Percentiles rank a stretch among this genome's conserved stretches.
These are phyloP conservation scores for Chlorospingus semifuscus DNA, from an alignment of 2,797 vertebrate genomes.

Conservation along the genomic window DNA sequence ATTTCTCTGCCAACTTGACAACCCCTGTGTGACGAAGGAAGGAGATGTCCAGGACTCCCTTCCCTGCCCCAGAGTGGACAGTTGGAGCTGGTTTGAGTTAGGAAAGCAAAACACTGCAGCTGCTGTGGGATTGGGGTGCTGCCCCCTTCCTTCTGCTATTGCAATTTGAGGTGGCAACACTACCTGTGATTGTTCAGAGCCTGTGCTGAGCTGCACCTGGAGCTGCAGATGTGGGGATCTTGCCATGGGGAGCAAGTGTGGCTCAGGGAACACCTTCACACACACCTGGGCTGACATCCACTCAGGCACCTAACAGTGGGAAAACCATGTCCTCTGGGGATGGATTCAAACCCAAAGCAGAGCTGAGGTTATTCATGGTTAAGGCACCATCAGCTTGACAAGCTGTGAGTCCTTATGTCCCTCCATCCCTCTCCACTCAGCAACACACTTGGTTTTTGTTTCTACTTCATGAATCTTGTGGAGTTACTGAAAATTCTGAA, in stretches of 20 bases:
- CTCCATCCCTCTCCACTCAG: neutral
- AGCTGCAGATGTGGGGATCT: neutral
- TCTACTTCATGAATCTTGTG: neutral
- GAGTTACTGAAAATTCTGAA: neutral
- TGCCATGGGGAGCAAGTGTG: fast-evolving
- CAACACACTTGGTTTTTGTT: neutral
- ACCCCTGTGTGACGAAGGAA: neutral
- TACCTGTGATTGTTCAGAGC: neutral
- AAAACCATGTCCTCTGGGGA: neutral
- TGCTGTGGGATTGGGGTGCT: neutral
- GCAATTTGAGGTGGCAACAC: fast-evolving
- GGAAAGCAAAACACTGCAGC: neutral
- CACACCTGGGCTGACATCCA: neutral
- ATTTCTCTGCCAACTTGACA: conserved; percentile 11
- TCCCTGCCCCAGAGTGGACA: neutral
- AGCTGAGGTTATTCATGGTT: neutral
- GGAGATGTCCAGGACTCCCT: neutral
- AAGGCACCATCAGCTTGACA: neutral
- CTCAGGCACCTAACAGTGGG: neutral
- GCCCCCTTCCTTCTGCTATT: neutral
- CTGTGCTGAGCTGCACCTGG: neutral
- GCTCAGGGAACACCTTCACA: neutral
- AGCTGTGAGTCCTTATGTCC: neutral
- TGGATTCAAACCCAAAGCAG: neutral
- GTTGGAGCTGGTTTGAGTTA: neutral